Evolutionary conservation across 37 sponge, comb jelly and placozoan species (phyloP).

Genomic region (Ianthella basta): DNA sequence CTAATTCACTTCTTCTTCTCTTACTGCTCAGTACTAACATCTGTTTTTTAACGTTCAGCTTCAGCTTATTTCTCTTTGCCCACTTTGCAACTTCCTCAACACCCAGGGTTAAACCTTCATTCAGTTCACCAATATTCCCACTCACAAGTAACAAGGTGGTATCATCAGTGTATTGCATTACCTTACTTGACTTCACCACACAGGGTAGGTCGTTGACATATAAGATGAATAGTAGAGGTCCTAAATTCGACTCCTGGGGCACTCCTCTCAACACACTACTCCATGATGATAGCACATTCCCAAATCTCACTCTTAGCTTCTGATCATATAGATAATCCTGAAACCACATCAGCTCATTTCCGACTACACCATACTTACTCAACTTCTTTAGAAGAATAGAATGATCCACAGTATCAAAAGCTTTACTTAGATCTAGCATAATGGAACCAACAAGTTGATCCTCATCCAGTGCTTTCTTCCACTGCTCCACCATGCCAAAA

Average conservation of each 20-base stretch:
- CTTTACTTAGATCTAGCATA: conserved; percentile 27
- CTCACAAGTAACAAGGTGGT: no score
- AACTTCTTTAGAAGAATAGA: conserved; percentile 21
- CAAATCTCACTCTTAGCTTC: conserved; percentile 4
- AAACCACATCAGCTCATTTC: conserved; percentile 26
- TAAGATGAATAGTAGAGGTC: conserved; percentile 45
- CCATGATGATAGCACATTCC: not conserved
- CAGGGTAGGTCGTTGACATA: no score
- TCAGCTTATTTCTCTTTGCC: no score
- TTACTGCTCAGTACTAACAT: no score
- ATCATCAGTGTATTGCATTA: no score
- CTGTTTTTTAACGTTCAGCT: no score
- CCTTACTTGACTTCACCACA: no score
- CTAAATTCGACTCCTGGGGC: conserved; percentile 31
- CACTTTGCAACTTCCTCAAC: no score
- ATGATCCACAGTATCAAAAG: conserved; percentile 32
- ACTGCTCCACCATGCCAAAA: not conserved
- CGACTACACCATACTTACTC: conserved; percentile 13
- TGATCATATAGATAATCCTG: not conserved
- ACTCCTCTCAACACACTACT: conserved; percentile 13
- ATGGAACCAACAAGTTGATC: conserved; percentile 5
- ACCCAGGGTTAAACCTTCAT: no score
- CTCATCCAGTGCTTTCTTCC: conserved; percentile 36
- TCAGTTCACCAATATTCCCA: no score
- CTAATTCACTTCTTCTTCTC: no score